Conservation (phyloP, 2,888 invertebrate genomes). For the Halocaridina rubra region DNA sequence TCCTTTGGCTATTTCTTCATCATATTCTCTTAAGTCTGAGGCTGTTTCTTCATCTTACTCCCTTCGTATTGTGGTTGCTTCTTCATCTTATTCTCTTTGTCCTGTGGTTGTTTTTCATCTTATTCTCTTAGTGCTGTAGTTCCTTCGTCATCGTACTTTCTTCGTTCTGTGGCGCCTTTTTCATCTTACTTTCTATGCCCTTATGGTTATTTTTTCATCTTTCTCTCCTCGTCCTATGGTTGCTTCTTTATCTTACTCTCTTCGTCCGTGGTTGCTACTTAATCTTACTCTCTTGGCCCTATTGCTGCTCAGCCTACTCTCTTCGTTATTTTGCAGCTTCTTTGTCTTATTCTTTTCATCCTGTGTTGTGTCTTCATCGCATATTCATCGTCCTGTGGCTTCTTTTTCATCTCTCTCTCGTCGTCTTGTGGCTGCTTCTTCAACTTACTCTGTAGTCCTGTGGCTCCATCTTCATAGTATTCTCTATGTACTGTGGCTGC, state of each 20-base stretch:
- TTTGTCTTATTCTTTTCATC: background rate
- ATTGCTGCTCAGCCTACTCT: background rate
- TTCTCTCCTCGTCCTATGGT: background rate
- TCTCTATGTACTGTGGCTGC: too few species aligned
- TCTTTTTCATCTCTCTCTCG: background rate
- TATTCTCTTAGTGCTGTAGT: too few species aligned
- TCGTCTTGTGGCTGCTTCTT: background rate
- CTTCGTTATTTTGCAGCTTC: background rate
- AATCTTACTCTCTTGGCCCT: background rate
- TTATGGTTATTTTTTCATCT: background rate
- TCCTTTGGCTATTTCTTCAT: too few species aligned
- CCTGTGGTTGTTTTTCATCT: too few species aligned
- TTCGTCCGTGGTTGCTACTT: background rate
- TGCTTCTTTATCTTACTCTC: background rate
- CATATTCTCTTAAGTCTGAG: too few species aligned
- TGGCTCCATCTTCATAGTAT: background rate
- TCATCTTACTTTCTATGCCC: background rate
- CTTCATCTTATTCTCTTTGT: too few species aligned
- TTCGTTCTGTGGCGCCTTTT: too few species aligned
- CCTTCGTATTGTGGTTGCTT: too few species aligned
- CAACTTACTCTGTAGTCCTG: background rate
- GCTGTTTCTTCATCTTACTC: too few species aligned
- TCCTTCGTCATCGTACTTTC: too few species aligned
- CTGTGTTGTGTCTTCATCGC: background rate
- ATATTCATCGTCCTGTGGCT: background rate